Conservation (phyloP, 2,888 invertebrate genomes). For the Microctonus aethiopoides region DNA sequence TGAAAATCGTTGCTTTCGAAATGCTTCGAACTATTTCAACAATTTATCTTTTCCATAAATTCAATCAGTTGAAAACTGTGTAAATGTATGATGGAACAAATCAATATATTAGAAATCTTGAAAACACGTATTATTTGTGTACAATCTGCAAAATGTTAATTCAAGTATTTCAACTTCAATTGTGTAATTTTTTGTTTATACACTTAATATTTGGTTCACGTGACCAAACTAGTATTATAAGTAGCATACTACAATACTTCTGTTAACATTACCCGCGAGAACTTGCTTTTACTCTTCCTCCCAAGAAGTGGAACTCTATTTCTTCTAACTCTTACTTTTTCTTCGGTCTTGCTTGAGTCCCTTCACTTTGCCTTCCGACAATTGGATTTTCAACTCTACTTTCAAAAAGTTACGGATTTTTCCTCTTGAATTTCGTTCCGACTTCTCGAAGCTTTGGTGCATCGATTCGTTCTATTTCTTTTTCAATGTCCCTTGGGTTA, state of each 20-base stretch:
- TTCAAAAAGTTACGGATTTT: slow-evolving; percentile 57
- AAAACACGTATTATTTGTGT: no score
- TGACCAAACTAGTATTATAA: slow-evolving; percentile 27
- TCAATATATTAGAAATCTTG: no score
- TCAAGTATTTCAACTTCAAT: slow-evolving; percentile 12
- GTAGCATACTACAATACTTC: slow-evolving; percentile 13
- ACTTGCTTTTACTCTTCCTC: slow-evolving; percentile 19
- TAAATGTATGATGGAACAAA: no score
- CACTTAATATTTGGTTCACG: slow-evolving; percentile 38
- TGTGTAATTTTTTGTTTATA: slow-evolving; percentile 27
- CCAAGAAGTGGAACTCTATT: slow-evolving; percentile 19
- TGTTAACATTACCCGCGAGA: slow-evolving; percentile 4
- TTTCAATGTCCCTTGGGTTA: neutral
- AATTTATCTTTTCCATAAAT: no score
- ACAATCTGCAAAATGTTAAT: slow-evolving; percentile 24
- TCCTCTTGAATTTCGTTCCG: slow-evolving; percentile 53
- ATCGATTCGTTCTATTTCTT: neutral
- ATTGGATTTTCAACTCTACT: slow-evolving; percentile 57
- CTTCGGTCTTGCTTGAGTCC: neutral
- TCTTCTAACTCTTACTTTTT: slow-evolving; percentile 23
- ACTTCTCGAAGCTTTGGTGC: slow-evolving; percentile 49
- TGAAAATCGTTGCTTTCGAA: no score
- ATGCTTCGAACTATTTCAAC: no score
- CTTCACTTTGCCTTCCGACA: slow-evolving; percentile 45
- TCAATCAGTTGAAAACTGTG: no score